Base-by-base conservation (phyloP, 2,888 invertebrate genomes). In the Orchestes rusci region DNA sequence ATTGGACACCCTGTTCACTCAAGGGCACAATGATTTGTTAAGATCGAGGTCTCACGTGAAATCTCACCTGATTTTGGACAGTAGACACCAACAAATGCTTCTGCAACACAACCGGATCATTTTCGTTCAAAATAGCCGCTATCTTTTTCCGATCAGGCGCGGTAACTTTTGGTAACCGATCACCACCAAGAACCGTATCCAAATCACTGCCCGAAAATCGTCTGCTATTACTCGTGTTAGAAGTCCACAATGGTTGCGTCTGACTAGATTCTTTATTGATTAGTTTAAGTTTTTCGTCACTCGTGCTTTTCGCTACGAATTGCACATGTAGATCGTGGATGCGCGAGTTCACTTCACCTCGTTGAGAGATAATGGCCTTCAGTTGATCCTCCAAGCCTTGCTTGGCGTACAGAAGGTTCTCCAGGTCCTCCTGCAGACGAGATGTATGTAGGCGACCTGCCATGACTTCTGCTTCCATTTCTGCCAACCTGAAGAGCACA, bases 21-120 rank as follows among this genome's bases (percentile, higher is more conserved):
- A n/a, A n/a, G n/a, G n/a, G n/a, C n/a, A n/a, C n/a, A n/a, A n/a
- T n/a, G n/a, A n/a, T n/a, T n/a, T n/a, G n/a, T n/a, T n/a, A n/a
- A n/a, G n/a, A n/a, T n/a, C n/a, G n/a, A n/a, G n/a, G n/a, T n/a
- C n/a, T n/a, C n/a, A n/a, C n/a, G n/a, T n/a, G n/a, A n/a, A n/a
- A n/a, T n/a, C n/a, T 62, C 61, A 87, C 88, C 82, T 90, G 85
- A 73, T 88, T 88, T 67, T 86, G 82, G 64, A 86, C 84, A 64
- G 85, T 84, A 59, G 83, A 77, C 20, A 80, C 82, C 55, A 90
- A 78, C 53, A 90, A 73, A 71, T 89, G 89, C 58, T 87, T 79
- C 69, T 87, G 87, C 62, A 90, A 75, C 71, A 88, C 85, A 56
- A 88, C 71, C 45, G 85, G 82, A 71, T 85, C 84, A 58, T 79